Percentiles rank a stretch among this genome's conserved stretches.
Conservation (phyloP, 2,113 vertebrate genomes). For the Pristiophorus japonicus region DNA sequence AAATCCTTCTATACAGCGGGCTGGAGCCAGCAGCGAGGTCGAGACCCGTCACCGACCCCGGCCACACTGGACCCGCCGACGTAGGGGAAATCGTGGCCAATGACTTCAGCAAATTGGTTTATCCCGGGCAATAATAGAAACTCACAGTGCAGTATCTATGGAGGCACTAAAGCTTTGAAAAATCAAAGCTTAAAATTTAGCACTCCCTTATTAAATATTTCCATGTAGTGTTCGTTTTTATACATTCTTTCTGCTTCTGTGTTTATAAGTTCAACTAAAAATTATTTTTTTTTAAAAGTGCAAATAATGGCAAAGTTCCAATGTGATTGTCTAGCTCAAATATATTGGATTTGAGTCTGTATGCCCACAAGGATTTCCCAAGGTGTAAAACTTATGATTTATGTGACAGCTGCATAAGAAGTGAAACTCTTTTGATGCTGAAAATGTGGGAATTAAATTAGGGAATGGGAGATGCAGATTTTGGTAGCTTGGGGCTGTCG, state of each 20-base stretch:
- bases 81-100: no score
- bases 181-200: neutral
- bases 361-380: constrained; percentile 25
- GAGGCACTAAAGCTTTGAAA: neutral
- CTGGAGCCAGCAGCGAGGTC: no score
- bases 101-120: neutral
- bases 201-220: neutral
- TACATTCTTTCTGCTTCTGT: neutral
- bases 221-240: neutral
- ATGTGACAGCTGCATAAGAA: constrained; percentile 37
- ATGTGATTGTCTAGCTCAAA: neutral
- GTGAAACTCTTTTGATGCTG: constrained; percentile 35
- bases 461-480: constrained; percentile 25
- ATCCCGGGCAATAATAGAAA: neutral
- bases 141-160: neutral
- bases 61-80: no score
- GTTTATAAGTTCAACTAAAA: neutral
- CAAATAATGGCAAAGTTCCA: neutral
- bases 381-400: constrained; percentile 36
- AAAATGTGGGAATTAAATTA: constrained; percentile 29
- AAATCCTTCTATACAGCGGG: no score
- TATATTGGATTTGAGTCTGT: neutral
- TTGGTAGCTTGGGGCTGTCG: constrained; percentile 31
- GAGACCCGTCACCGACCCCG: no score
- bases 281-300: neutral